Evolutionary conservation across 2,113 vertebrate species (phyloP).

Genomic region (Benitochromis conjunctus): DNA sequence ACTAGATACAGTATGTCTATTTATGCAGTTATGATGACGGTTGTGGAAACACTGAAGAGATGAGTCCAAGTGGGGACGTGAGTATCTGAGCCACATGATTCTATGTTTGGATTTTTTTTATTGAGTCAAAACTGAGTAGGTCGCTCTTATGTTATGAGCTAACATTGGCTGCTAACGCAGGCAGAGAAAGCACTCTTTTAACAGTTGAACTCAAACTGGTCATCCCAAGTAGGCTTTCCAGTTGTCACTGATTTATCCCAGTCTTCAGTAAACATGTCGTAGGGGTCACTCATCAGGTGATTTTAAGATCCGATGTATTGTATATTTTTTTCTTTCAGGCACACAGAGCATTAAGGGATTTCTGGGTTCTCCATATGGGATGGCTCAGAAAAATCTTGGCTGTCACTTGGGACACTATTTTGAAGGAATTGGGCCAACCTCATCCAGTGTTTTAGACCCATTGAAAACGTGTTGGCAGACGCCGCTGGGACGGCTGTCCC

Average conservation of each 20-base stretch:
- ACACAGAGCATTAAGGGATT: neutral
- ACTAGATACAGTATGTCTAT: neutral
- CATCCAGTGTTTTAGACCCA: too few species aligned
- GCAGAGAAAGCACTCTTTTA: neutral
- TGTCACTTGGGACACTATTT: too few species aligned
- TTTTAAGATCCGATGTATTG: neutral
- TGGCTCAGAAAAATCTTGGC: too few species aligned
- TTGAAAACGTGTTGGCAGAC: too few species aligned
- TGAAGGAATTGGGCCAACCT: too few species aligned
- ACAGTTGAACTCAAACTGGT: neutral
- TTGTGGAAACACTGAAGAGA: neutral
- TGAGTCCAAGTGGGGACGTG: neutral
- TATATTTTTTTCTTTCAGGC: neutral
- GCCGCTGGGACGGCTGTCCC: too few species aligned
- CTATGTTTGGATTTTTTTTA: neutral
- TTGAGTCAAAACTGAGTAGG: neutral
- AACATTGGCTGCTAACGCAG: neutral
- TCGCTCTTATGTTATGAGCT: neutral
- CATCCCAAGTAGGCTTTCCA: neutral
- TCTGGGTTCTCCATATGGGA: too few species aligned
- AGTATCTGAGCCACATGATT: neutral
- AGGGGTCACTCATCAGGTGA: neutral
- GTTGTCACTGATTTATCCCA: neutral
- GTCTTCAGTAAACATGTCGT: neutral
- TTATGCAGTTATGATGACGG: neutral